These are phyloP conservation scores for Ctenopoma kingsleyae DNA, from an alignment of 2,797 vertebrate species.

Conservation along the genomic window DNA sequence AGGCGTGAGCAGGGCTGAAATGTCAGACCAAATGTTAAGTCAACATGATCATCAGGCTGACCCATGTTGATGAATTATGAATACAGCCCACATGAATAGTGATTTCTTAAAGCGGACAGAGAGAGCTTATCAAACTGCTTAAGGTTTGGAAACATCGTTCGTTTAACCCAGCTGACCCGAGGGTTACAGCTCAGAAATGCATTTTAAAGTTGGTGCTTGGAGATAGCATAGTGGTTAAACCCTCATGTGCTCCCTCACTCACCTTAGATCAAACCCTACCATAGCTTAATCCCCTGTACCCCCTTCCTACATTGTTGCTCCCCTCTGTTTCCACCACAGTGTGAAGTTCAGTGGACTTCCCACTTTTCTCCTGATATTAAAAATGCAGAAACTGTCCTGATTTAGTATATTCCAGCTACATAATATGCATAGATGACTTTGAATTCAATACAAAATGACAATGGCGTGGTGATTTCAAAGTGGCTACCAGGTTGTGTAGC, in stretches of 20 bases:
- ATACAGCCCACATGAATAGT: slow-evolving; percentile 75
- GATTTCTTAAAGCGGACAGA: slow-evolving; percentile 54
- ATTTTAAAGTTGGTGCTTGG: slow-evolving; percentile 27
- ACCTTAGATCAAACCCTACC: slow-evolving; percentile 56
- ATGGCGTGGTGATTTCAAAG: slow-evolving; percentile 47
- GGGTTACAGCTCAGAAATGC: slow-evolving; percentile 24
- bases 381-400: slow-evolving; percentile 41
- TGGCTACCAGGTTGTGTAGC: slow-evolving; percentile 39
- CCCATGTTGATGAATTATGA: slow-evolving; percentile 83
- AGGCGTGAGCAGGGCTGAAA: slow-evolving; percentile 79
- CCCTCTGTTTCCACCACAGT: slow-evolving; percentile 41
- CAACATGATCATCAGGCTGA: slow-evolving; percentile 83
- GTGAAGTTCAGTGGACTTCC: slow-evolving; percentile 56
- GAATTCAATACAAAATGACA: slow-evolving; percentile 40
- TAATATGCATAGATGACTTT: slow-evolving; percentile 32
- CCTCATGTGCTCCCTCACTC: slow-evolving; percentile 39
- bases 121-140: slow-evolving; percentile 41
- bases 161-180: background rate
- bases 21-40: slow-evolving; percentile 90
- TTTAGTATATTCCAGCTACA: slow-evolving; percentile 10
- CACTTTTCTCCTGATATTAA: slow-evolving; percentile 35
- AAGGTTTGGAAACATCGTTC: slow-evolving; percentile 10
- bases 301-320: slow-evolving; percentile 8
- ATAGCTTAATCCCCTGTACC: slow-evolving; percentile 42
- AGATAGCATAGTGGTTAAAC: slow-evolving; percentile 40